These are phyloP conservation scores for Phocoena phocoena DNA, from an alignment of 2,113 vertebrate species.

Conservation along the genomic window DNA sequence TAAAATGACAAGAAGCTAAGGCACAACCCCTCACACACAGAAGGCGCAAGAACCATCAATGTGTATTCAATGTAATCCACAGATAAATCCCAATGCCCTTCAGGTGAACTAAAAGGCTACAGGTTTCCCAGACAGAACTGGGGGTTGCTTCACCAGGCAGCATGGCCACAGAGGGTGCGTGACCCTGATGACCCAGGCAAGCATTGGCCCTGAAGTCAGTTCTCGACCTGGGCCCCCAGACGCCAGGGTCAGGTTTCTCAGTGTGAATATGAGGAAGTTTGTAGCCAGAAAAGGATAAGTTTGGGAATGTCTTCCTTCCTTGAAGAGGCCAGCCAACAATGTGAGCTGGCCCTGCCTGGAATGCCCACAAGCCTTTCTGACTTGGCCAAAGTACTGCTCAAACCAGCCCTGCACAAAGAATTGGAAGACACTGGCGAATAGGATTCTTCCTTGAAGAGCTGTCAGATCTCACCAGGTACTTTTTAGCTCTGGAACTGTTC, in stretches of 20 bases:
- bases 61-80: neutral
- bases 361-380: neutral
- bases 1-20: neutral
- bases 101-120: neutral
- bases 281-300: neutral
- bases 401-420: neutral
- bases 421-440: neutral
- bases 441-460: neutral
- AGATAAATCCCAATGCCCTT: neutral
- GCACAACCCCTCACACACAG: neutral
- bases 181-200: neutral
- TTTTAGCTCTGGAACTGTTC: neutral
- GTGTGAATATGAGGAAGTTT: neutral
- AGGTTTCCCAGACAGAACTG: neutral
- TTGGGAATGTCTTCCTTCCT: neutral
- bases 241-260: neutral
- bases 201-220: neutral
- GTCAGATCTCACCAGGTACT: neutral
- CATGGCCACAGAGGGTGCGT: neutral
- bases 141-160: neutral
- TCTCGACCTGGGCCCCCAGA: neutral
- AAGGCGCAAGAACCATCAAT: neutral
- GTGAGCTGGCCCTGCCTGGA: neutral
- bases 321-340: neutral
- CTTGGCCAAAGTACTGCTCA: neutral